These are phyloP conservation scores for Condylura cristata DNA, from an alignment of 2,113 vertebrate species.

Conservation along the genomic window DNA sequence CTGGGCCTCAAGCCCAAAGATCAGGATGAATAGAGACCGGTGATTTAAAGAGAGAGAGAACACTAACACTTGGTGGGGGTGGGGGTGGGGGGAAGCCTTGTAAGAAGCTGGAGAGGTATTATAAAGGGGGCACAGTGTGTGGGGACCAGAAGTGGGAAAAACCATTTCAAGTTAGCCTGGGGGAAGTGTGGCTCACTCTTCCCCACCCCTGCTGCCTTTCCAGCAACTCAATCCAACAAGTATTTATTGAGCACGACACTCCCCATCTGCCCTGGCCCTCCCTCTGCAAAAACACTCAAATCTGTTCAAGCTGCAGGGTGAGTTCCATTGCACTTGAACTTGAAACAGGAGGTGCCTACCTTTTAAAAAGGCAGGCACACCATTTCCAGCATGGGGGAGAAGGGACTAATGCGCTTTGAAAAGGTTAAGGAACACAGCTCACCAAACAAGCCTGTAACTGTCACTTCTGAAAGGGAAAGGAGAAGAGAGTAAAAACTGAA, in stretches of 20 bases:
- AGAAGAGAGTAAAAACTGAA: conserved; percentile 33
- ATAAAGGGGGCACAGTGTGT: conserved; percentile 24
- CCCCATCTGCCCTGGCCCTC: conserved; percentile 70
- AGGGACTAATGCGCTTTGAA: not conserved
- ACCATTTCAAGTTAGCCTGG: conserved; percentile 43
- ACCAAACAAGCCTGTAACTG: conserved; percentile 9
- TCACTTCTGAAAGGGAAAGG: conserved; percentile 47
- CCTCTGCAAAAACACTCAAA: conserved; percentile 77
- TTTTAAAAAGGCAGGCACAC: conserved; percentile 76
- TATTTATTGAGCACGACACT: conserved; percentile 77
- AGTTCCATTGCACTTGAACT: conserved; percentile 76
- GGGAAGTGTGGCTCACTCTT: conserved; percentile 46
- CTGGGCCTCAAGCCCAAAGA: conserved; percentile 69
- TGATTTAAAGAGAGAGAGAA: conserved; percentile 64
- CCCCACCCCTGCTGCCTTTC: conserved; percentile 56
- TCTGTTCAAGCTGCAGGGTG: conserved; percentile 75
- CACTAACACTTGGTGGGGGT: not conserved
- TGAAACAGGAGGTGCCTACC: conserved; percentile 72
- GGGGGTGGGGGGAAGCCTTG: not conserved
- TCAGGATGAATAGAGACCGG: conserved; percentile 64
- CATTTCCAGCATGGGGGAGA: conserved; percentile 47
- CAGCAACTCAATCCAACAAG: conserved; percentile 75
- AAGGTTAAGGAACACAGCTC: conserved; percentile 42
- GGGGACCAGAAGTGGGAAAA: conserved; percentile 51
- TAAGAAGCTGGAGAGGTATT: conserved; percentile 39